Conservation (phyloP, 2,888 invertebrate genomes). For the Pollenia labialis region DNA sequence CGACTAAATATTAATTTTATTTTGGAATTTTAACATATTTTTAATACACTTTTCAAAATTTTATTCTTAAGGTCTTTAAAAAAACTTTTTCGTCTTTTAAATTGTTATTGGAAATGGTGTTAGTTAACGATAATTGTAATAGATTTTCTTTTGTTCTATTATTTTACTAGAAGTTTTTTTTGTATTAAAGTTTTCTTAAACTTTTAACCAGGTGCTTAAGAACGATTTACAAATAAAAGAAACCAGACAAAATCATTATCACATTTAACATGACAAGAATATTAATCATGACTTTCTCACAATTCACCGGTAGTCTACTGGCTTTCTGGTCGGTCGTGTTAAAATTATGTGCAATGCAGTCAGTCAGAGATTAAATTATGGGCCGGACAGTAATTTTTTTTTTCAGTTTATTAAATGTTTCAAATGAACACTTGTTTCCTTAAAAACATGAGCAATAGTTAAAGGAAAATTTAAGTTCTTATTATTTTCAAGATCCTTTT, state of each 20-base stretch:
- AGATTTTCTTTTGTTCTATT: conserved; percentile 40
- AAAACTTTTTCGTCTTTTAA: no score
- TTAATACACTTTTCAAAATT: no score
- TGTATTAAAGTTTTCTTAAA: conserved; percentile 26
- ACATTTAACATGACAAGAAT: conserved; percentile 73
- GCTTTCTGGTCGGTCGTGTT: conserved; percentile 23
- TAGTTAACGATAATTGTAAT: neutral
- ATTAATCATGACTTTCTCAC: conserved; percentile 72
- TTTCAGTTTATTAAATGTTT: conserved; percentile 43
- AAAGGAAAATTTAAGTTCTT: conserved; percentile 40
- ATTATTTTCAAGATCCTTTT: neutral
- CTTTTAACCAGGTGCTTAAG: conserved; percentile 61
- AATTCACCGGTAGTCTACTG: conserved; percentile 41
- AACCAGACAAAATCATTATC: conserved; percentile 67
- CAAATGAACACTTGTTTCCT: conserved; percentile 38
- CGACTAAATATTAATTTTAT: no score
- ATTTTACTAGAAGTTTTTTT: conserved; percentile 14
- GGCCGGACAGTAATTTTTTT: neutral
- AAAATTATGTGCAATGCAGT: conserved; percentile 45
- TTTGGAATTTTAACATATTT: no score
- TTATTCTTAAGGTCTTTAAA: no score
- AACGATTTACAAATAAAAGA: conserved; percentile 60
- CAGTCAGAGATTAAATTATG: conserved; percentile 3
- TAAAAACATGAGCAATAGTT: conserved; percentile 20
- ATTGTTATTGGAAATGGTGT: conserved; percentile 46